Conservation (phyloP, 1,140 invertebrate species). For the Anagrus nilaparvatae region DNA sequence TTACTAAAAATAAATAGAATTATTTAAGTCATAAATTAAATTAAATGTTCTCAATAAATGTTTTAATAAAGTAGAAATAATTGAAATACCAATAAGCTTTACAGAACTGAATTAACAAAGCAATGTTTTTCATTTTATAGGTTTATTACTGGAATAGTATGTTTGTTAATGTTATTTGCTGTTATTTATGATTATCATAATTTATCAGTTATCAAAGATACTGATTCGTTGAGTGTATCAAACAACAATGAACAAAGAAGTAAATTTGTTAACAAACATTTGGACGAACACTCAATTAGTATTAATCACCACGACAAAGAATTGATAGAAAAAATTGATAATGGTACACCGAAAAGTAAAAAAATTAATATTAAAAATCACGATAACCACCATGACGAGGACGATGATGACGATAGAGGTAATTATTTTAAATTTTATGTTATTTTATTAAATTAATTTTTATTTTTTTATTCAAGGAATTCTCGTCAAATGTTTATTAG, state of each 20-base stretch:
- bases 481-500: slow-evolving; percentile 47
- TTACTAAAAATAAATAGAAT: too few relatives aligned
- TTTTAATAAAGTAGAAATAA: too few relatives aligned
- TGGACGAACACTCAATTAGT: too few relatives aligned
- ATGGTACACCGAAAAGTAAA: slow-evolving; percentile 17
- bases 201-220: slow-evolving; percentile 23
- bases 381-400: slow-evolving; percentile 4
- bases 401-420: slow-evolving; percentile 8
- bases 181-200: too few relatives aligned
- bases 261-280: too few relatives aligned
- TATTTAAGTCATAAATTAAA: too few relatives aligned
- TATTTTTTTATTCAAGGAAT: slow-evolving; percentile 40
- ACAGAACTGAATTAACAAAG: too few relatives aligned
- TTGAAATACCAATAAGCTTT: too few relatives aligned
- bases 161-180: too few relatives aligned
- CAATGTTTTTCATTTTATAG: too few relatives aligned
- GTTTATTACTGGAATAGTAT: too few relatives aligned
- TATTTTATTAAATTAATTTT: neutral
- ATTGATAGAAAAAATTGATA: slow-evolving; percentile 31
- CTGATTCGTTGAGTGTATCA: slow-evolving; percentile 29
- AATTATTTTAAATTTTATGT: neutral
- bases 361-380: slow-evolving; percentile 13
- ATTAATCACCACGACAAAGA: slow-evolving; percentile 32
- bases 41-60: too few relatives aligned
- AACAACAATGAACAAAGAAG: slow-evolving; percentile 41